phyloP scores from a whole-genome alignment of 2,797 vertebrate genomes.

The Clarias platycephalus region DNA sequence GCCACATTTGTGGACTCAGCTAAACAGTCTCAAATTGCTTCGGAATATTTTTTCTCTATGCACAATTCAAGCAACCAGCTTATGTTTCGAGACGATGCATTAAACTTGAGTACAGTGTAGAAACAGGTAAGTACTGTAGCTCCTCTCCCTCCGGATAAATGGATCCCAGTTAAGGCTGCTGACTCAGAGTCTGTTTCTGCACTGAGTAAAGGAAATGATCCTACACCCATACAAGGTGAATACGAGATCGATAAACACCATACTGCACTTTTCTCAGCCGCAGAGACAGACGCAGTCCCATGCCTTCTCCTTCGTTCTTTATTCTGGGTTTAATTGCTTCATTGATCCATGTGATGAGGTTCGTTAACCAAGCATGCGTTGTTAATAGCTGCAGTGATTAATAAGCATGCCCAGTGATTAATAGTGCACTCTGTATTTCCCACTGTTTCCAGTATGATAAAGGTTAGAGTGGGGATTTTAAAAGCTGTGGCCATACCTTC shows the following conservation, averaged over 20 bases:
- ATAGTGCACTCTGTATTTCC: not conserved
- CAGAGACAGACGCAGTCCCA: not conserved
- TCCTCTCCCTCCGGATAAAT: not conserved
- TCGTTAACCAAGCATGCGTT: conserved; percentile 32
- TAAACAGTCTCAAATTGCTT: conserved; percentile 4
- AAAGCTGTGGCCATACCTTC: not conserved
- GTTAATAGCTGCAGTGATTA: conserved; percentile 27
- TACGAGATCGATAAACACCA: conserved; percentile 34
- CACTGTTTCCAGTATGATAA: not conserved
- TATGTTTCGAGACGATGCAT: not conserved
- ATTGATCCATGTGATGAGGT: conserved; percentile 28
- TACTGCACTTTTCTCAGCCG: conserved; percentile 4
- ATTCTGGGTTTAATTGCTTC: conserved; percentile 41
- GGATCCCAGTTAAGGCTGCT: conserved; percentile 15
- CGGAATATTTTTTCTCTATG: not conserved
- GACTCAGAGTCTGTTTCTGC: conserved; percentile 21
- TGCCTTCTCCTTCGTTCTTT: conserved; percentile 7
- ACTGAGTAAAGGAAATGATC: conserved; percentile 14
- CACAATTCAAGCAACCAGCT: conserved; percentile 3
- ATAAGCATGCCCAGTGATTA: conserved; percentile 23
- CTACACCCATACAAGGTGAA: conserved; percentile 30
- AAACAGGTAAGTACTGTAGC: not conserved
- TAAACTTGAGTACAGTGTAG: not conserved
- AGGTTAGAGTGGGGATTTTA: not conserved
- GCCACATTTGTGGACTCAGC: not conserved